phyloP scores from a whole-genome alignment of 2,888 invertebrate genomes.

The Lasioglossum morio region DNA sequence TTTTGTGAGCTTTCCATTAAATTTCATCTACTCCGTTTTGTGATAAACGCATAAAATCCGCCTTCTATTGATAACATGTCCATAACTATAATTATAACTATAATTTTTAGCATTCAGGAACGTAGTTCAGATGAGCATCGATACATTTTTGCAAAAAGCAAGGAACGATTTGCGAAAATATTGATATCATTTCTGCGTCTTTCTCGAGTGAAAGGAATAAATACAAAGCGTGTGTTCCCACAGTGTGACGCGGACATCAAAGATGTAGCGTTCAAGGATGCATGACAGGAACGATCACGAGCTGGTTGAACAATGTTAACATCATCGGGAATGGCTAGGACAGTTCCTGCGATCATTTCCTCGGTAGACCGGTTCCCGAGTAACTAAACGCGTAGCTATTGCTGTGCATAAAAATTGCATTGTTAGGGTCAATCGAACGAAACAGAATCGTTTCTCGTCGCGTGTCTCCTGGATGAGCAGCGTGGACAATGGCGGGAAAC shows the following conservation, averaged over 20 bases:
- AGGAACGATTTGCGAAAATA: neutral
- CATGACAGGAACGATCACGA: neutral
- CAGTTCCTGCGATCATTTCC: neutral
- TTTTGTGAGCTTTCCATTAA: too few species aligned
- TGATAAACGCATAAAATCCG: too few species aligned
- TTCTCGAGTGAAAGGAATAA: too few species aligned
- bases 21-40: too few species aligned
- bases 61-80: too few species aligned
- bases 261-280: constrained; percentile 4
- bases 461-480: neutral
- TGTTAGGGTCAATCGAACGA: neutral
- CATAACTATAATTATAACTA: too few species aligned
- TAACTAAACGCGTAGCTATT: neutral
- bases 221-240: neutral
- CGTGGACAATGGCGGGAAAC: neutral
- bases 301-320: constrained; percentile 10
- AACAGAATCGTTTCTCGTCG: neutral
- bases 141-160: neutral
- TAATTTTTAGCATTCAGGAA: neutral
- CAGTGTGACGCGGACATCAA: neutral
- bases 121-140: neutral
- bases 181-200: neutral
- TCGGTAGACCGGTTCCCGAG: neutral
- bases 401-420: neutral
- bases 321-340: neutral